Evolutionary conservation across 2,797 vertebrate genomes (phyloP), one percentile per base, ranked within the genome.

Genomic region (Sitta carolinensis): DNA sequence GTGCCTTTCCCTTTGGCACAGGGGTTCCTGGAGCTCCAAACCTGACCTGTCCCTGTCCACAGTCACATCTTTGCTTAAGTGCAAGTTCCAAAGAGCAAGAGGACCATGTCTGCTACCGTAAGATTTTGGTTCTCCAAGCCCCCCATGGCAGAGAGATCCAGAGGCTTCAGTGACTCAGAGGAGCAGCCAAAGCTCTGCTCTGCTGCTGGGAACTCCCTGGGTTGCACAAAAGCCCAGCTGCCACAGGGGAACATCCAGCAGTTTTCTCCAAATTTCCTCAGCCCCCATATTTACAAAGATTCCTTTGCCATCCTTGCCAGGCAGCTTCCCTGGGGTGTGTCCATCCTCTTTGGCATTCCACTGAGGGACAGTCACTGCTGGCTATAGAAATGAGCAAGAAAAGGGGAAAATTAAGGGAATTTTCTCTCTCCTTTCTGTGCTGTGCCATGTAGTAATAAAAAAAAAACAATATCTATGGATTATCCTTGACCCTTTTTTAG

Each of bases 91-190:
- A 79, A 43, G 40, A 79, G 38, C 72, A 70, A 25, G 51, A 84
- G 52, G 32, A 27, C 19, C 13, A 0, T 5, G 5, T 20, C 16
- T 76, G 48, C 23, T 42, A 1, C 30, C 8, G 8, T 15, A 13
- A n/a, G 14, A 2, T 8, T 50, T 30, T 23, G 9, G 5, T 5
- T 52, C 47, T 26, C 25, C 4, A 0, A 29, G 19, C 26, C 4
- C 4, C 12, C 30, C 6, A 2, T 1, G 15, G 40, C 54, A 59
- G 36, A 61, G 43, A 30, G 42, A 50, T 40, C 42, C 34, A 50
- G 62, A 63, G 54, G 57, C 34, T 87, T 4, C 64, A 29, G 78
- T 80, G 88, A 80, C 59, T 90, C 74, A 84, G 57, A 68, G 80
- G 68, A 74, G 54, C 83, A 82, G 32, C 79, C 10, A 1, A 43